phyloP scores from a whole-genome alignment of 1,140 invertebrate genomes.

The Ips nitidus region DNA sequence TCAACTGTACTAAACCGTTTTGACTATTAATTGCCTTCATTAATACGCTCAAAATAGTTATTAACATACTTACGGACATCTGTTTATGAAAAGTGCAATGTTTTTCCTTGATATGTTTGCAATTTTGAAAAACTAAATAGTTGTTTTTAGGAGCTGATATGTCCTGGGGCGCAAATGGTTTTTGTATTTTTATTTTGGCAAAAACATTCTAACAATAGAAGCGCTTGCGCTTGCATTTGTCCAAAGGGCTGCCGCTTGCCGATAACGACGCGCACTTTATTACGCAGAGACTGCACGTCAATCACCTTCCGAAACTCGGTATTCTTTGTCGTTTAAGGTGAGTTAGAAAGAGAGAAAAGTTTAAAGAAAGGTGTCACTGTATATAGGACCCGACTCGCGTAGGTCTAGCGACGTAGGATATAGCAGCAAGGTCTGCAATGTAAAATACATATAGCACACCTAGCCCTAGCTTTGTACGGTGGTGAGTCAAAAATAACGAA shows the following conservation, averaged over 20 bases:
- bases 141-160: no score
- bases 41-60: no score
- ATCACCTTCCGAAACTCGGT: neutral
- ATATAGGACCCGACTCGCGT: no score
- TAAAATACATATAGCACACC: conserved; percentile 24
- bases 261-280: neutral
- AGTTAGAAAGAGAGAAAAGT: neutral
- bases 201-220: conserved; percentile 13
- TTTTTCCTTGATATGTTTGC: no score
- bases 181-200: conserved; percentile 22
- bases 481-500: conserved; percentile 37
- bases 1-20: no score
- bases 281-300: neutral
- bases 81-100: no score
- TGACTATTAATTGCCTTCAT: no score
- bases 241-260: neutral
- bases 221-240: conserved; percentile 8
- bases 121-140: no score
- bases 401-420: no score
- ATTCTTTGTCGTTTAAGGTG: neutral
- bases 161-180: conserved; percentile 5
- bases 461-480: conserved; percentile 14
- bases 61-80: no score
- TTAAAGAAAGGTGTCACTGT: no score
- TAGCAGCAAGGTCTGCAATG: conserved; percentile 34